Percentiles rank a stretch among this genome's conserved stretches.
Conservation (phyloP, 2,888 invertebrate species). For the Auanema sp. region DNA sequence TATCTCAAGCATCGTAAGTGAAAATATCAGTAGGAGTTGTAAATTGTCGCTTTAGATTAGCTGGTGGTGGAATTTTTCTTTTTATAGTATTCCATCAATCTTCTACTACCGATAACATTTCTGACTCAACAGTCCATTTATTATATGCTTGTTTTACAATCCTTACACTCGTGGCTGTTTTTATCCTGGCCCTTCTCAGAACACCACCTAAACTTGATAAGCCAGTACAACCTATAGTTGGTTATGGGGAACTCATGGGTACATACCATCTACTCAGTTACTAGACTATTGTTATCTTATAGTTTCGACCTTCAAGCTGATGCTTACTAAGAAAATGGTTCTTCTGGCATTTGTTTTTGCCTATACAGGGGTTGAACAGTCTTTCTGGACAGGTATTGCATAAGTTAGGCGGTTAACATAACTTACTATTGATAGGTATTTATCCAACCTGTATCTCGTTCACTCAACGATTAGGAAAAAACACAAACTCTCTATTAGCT, state of each 20-base stretch:
- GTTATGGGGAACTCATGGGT: slow-evolving; percentile 24
- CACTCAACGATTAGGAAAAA: slow-evolving; percentile 72
- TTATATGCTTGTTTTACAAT: slow-evolving; percentile 79
- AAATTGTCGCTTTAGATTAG: slow-evolving; percentile 74
- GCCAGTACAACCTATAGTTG: slow-evolving; percentile 12
- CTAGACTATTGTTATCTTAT: slow-evolving; percentile 5
- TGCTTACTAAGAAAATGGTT: slow-evolving; percentile 46
- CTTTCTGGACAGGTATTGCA: slow-evolving; percentile 44
- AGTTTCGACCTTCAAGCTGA: slow-evolving; percentile 40
- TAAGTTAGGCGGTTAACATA: neutral
- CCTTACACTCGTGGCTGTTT: slow-evolving; percentile 75
- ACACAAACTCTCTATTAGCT: slow-evolving; percentile 73
- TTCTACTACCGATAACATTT: slow-evolving; percentile 39
- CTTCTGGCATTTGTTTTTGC: slow-evolving; percentile 45
- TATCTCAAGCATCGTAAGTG: slow-evolving; percentile 26
- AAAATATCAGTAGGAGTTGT: neutral
- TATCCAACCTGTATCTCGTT: slow-evolving; percentile 90
- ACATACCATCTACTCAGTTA: neutral
- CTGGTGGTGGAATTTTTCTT: slow-evolving; percentile 92
- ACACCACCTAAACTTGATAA: slow-evolving; percentile 43
- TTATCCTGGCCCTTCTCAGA: slow-evolving; percentile 66
- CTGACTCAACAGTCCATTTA: slow-evolving; percentile 64
- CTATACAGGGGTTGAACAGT: slow-evolving; percentile 46
- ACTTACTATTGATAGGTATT: slow-evolving; percentile 72
- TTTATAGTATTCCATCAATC: slow-evolving; percentile 78